Evolutionary conservation across 1,140 invertebrate species (phyloP), one percentile per base, ranked within the genome.

Genomic region (Arctopsyche grandis): DNA sequence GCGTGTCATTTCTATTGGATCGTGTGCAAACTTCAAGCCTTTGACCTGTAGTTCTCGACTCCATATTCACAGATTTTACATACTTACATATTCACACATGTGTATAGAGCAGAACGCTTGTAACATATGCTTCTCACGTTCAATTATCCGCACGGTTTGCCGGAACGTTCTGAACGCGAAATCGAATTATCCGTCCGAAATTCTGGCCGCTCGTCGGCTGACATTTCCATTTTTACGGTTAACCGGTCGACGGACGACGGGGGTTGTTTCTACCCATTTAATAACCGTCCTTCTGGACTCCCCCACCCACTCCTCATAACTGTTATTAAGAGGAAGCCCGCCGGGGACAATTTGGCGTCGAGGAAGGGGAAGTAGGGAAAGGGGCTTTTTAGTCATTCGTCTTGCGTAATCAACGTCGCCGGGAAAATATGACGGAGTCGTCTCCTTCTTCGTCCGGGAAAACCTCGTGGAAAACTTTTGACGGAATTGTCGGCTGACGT

Each of bases 151-250:
- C 63, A 66, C 63, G 63, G 63, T 66, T 66, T 66, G 63, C 26
- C 21, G 24, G 63, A 22, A 24, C 5, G 21, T 26, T 22, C 22
- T 22, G 21, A 66, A 22, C 63, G 24, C 63, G n/a, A 66, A 66
- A 66, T 66, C 63, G 63, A 66, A 66, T 66, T 66, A 66, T 66
- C 63, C 63, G 63, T 14, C 22, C 24, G 22, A 66, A 66, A 66
- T 66, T 66, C 63, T 52, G 48, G 48, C 12, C 29, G 29, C 29
- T 38, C 29, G 29, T 38, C 29, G 16, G 16, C 63, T 66, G 9
- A 26, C 21, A 66, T 66, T 66, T 66, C 63, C 63, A 66, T 66
- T 66, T 66, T 66, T 66, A 66, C 63, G 63, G 63, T 66, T 66
- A 66, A 66, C 63, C 63, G 19, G 10, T 16, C n/a, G n/a, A n/a